Percentiles rank a stretch among this genome's conserved stretches.
These are phyloP conservation scores for Pyrrhosoma nymphula DNA, from an alignment of 2,888 invertebrate genomes.

Conservation along the genomic window DNA sequence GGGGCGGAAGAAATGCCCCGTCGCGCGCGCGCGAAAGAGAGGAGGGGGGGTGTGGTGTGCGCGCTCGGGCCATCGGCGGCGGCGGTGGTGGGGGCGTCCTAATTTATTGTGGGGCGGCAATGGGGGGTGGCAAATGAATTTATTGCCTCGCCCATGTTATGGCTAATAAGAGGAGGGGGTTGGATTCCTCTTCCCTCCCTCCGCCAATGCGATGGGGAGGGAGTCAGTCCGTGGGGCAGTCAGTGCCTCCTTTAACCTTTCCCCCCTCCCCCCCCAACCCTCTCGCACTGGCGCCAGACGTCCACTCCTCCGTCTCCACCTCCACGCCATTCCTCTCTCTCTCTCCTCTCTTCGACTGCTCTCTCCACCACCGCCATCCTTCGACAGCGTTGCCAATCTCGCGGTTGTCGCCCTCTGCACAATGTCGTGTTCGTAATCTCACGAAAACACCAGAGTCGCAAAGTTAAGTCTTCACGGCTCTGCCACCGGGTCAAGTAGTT, in stretches of 20 bases:
- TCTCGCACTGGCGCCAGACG: background rate
- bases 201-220: background rate
- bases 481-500: no score
- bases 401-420: background rate
- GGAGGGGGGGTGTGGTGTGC: no score
- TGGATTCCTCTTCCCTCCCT: slow-evolving; percentile 8
- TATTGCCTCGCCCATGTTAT: slow-evolving; percentile 65
- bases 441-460: no score
- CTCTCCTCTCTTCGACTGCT: background rate
- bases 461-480: no score
- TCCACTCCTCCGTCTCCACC: slow-evolving; percentile 30
- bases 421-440: no score
- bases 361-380: background rate
- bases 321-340: background rate
- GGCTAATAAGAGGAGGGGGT: slow-evolving; percentile 58
- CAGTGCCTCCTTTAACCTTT: slow-evolving; percentile 3
- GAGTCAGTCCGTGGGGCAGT: no score
- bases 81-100: slow-evolving; percentile 40
- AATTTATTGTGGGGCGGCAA: slow-evolving; percentile 51
- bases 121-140: slow-evolving; percentile 52
- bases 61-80: background rate
- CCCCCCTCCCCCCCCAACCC: background rate
- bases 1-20: background rate
- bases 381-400: slow-evolving; percentile 46
- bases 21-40: no score